Percentiles rank a stretch among this genome's conserved stretches.
phyloP scores from a whole-genome alignment of 2,113 vertebrate species.

The Marcusenius ussheri region DNA sequence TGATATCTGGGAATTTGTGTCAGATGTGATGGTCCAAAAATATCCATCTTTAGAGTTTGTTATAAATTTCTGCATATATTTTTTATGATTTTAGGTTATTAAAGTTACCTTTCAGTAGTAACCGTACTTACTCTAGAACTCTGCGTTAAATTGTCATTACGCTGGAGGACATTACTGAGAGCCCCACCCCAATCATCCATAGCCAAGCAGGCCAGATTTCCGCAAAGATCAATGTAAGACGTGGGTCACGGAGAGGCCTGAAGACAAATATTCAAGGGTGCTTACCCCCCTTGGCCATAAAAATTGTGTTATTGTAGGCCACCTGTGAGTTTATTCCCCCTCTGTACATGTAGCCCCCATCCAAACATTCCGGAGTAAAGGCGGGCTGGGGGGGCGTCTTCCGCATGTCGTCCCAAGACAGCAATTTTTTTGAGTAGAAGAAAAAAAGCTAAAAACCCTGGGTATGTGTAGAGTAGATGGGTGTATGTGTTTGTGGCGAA shows the following conservation, averaged over 20 bases:
- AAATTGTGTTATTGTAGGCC: constrained; percentile 52
- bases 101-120: background rate
- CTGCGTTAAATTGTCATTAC: background rate
- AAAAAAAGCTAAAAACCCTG: background rate
- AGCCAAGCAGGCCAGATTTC: background rate
- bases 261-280: background rate
- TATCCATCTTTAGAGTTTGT: background rate
- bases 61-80: background rate
- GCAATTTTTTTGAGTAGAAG: constrained; percentile 46
- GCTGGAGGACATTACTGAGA: background rate
- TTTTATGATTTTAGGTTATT: background rate
- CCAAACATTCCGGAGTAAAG: constrained; percentile 38
- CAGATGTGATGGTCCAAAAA: background rate
- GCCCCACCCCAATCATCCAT: background rate
- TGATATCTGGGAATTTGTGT: background rate
- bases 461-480: constrained; percentile 15
- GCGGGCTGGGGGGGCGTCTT: constrained; percentile 45
- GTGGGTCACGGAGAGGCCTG: background rate
- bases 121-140: background rate
- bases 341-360: constrained; percentile 23
- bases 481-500: background rate
- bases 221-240: background rate
- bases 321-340: constrained; percentile 55
- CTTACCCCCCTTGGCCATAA: background rate
- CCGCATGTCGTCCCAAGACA: constrained; percentile 61